Percentiles rank a stretch among this genome's conserved stretches.
Evolutionary conservation across 2,113 vertebrate genomes (phyloP).

Genomic region (Rutilus rutilus): DNA sequence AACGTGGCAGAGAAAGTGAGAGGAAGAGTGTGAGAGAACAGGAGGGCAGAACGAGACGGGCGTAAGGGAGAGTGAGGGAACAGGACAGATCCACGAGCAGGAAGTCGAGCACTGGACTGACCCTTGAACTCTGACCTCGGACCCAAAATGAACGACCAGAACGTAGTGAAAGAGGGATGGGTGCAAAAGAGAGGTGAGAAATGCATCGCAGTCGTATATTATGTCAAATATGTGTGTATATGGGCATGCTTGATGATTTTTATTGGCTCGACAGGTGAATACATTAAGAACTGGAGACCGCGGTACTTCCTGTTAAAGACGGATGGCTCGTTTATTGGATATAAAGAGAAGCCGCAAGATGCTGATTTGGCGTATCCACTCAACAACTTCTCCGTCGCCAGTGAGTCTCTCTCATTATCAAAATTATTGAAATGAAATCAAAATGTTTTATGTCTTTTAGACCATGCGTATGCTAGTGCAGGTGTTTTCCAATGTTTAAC

Average conservation of each 20-base stretch:
- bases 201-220: neutral
- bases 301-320: conserved; percentile 96
- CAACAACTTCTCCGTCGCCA: conserved; percentile 99
- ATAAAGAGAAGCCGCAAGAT: conserved; percentile 98
- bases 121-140: conserved; percentile 46
- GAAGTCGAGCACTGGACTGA: conserved; percentile 58
- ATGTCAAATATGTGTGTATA: too few relatives aligned
- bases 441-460: neutral
- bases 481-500: neutral
- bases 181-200: conserved; percentile 78
- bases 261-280: conserved; percentile 82
- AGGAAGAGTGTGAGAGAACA: conserved; percentile 35
- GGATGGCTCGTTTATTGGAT: conserved; percentile 96
- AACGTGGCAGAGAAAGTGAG: conserved; percentile 36
- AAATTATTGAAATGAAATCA: neutral
- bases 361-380: conserved; percentile 95
- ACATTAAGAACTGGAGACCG: conserved; percentile 98
- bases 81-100: conserved; percentile 26
- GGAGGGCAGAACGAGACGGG: conserved; percentile 43
- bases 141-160: conserved; percentile 80
- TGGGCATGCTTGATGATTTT: neutral
- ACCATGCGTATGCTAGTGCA: neutral
- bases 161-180: conserved; percentile 81
- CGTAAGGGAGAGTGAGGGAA: conserved; percentile 13
- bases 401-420: conserved; percentile 71